phyloP scores from a whole-genome alignment of 1,140 invertebrate species.

The Leguminivora glycinivorella region DNA sequence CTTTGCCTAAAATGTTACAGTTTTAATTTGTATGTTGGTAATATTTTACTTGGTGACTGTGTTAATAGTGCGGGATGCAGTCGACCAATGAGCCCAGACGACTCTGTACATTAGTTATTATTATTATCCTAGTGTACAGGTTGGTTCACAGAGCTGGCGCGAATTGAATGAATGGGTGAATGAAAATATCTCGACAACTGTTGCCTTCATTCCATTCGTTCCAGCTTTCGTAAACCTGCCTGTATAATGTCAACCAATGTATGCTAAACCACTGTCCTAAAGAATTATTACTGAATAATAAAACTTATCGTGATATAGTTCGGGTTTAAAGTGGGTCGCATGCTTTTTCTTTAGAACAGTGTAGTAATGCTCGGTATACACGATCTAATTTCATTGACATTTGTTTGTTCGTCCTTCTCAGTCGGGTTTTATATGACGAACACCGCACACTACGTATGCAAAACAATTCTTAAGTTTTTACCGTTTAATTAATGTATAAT shows the following conservation, averaged over 20 bases:
- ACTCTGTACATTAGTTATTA: neutral
- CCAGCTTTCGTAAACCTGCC: no score
- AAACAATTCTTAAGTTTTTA: neutral
- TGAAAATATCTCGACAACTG: no score
- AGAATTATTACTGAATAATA: neutral
- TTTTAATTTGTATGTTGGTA: neutral
- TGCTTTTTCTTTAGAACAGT: neutral
- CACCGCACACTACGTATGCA: constrained; percentile 11
- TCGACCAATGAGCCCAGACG: neutral
- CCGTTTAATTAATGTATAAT: neutral
- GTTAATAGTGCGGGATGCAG: neutral
- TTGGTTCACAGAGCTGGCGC: no score
- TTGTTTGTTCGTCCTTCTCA: neutral
- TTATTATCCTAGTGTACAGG: neutral
- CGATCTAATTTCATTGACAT: neutral
- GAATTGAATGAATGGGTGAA: no score
- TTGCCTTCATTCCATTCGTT: no score
- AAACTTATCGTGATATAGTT: no score
- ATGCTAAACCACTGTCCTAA: neutral
- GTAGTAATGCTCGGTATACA: neutral
- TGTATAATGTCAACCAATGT: neutral
- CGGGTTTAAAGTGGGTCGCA: neutral
- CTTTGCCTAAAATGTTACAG: no score
- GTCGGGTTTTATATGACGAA: neutral
- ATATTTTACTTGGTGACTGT: neutral